phyloP scores from a whole-genome alignment of 2,888 invertebrate genomes.

The Noctua comes region DNA sequence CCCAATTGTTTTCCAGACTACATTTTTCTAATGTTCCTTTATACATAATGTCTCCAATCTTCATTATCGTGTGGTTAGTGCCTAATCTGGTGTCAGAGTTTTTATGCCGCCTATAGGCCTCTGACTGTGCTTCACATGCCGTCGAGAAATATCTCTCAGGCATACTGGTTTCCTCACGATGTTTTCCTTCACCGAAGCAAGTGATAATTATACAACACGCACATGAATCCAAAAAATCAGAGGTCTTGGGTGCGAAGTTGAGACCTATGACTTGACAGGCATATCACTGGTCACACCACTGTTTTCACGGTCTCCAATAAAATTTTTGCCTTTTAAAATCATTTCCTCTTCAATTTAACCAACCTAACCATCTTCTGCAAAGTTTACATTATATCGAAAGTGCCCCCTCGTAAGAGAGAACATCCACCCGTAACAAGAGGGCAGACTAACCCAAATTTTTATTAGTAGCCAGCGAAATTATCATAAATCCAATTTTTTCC shows the following conservation, averaged over 20 bases:
- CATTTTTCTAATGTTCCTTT: background rate
- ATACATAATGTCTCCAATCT: background rate
- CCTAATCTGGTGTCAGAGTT: background rate
- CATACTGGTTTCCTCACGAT: no score
- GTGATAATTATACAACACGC: no score
- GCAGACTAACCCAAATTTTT: conserved; percentile 60
- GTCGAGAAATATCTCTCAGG: no score
- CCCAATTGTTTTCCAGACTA: background rate
- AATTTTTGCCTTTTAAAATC: background rate
- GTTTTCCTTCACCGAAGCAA: no score
- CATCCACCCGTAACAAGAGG: conserved; percentile 59
- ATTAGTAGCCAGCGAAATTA: conserved; percentile 66
- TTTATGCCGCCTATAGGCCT: no score
- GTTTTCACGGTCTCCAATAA: background rate
- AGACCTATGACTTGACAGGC: no score
- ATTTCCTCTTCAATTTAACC: background rate
- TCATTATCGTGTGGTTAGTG: background rate
- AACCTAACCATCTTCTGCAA: conserved; percentile 17
- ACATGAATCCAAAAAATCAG: no score
- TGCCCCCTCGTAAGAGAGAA: conserved; percentile 47
- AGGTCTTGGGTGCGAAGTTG: no score
- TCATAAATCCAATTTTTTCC: conserved; percentile 68
- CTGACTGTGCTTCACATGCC: no score
- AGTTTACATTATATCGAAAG: conserved; percentile 45
- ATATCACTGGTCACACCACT: background rate